A percentile compares a stretch with the other conserved stretches of the same genome.
Evolutionary conservation across 2,113 vertebrate species (phyloP).

Genomic region (Etheostoma spectabile): DNA sequence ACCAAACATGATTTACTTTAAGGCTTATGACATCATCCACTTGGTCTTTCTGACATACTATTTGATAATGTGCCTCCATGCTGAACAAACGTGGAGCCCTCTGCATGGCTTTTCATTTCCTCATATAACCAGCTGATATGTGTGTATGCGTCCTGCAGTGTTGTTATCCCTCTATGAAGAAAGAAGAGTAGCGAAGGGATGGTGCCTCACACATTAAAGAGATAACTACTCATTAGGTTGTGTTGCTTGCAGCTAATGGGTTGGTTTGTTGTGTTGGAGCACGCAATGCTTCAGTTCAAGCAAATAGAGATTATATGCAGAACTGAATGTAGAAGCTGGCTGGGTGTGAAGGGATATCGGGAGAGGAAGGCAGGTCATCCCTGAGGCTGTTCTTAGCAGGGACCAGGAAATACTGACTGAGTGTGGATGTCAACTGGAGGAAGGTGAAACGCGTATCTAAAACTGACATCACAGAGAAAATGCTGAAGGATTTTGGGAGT

Average conservation of each 20-base stretch:
- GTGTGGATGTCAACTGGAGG: conserved; percentile 6
- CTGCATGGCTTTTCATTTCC: neutral
- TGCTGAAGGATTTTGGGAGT: neutral
- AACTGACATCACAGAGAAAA: neutral
- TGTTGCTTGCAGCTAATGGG: conserved; percentile 24
- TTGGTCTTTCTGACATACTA: neutral
- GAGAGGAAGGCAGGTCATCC: conserved; percentile 10
- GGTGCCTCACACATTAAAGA: conserved; percentile 40
- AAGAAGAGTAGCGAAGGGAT: neutral
- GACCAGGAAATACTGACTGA: neutral
- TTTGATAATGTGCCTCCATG: neutral
- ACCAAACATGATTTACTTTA: neutral
- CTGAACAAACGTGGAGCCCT: neutral
- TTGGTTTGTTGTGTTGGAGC: conserved; percentile 18
- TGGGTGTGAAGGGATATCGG: conserved; percentile 9
- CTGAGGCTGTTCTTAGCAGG: conserved; percentile 8
- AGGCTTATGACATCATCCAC: neutral
- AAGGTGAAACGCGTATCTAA: conserved; percentile 9
- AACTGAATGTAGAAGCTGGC: neutral
- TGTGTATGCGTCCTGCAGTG: conserved; percentile 41
- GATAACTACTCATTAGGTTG: conserved; percentile 38
- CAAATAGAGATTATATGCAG: conserved; percentile 4
- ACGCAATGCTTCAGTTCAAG: conserved; percentile 1
- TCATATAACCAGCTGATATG: conserved; percentile 15
- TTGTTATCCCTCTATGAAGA: conserved; percentile 38